These are phyloP conservation scores for Paratilapia polleni DNA, from an alignment of 2,113 vertebrate species.

Conservation along the genomic window DNA sequence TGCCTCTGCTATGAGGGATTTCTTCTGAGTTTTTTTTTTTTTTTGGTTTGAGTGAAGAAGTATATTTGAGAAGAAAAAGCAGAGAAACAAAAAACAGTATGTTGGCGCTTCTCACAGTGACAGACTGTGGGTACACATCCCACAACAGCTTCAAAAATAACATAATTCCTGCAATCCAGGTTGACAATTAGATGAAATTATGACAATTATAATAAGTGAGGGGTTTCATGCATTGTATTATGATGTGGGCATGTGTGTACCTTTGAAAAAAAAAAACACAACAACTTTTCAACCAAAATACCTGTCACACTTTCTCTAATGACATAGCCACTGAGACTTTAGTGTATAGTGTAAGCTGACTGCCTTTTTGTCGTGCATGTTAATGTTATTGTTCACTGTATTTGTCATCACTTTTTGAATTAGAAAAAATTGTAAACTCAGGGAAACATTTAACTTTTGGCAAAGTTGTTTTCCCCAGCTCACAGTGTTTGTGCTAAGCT, in stretches of 20 bases:
- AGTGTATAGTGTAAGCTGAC: not conserved
- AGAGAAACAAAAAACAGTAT: not conserved
- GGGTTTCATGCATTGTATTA: slow-evolving; percentile 32
- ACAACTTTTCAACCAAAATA: slow-evolving; percentile 23
- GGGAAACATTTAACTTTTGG: not conserved
- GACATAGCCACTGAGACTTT: not conserved
- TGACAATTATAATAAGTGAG: slow-evolving; percentile 69
- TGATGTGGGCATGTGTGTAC: slow-evolving; percentile 9
- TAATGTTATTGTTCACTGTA: not conserved
- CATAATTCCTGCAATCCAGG: slow-evolving; percentile 59
- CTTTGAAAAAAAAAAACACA: slow-evolving; percentile 9
- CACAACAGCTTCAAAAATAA: slow-evolving; percentile 66
- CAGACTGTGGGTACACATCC: slow-evolving; percentile 64
- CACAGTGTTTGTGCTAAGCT: too few species aligned
- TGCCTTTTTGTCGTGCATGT: not conserved
- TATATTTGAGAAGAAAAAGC: slow-evolving; percentile 8
- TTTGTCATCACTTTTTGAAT: not conserved
- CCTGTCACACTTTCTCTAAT: not conserved
- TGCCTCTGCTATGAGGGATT: slow-evolving; percentile 2
- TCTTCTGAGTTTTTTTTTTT: not conserved
- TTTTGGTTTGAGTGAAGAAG: slow-evolving; percentile 12
- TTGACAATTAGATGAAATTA: slow-evolving; percentile 67
- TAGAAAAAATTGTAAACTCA: not conserved
- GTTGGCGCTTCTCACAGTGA: slow-evolving; percentile 54
- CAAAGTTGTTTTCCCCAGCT: too few species aligned